These are phyloP conservation scores for Lindbergichthys nudifrons DNA, from an alignment of 2,797 vertebrate species.

Conservation along the genomic window DNA sequence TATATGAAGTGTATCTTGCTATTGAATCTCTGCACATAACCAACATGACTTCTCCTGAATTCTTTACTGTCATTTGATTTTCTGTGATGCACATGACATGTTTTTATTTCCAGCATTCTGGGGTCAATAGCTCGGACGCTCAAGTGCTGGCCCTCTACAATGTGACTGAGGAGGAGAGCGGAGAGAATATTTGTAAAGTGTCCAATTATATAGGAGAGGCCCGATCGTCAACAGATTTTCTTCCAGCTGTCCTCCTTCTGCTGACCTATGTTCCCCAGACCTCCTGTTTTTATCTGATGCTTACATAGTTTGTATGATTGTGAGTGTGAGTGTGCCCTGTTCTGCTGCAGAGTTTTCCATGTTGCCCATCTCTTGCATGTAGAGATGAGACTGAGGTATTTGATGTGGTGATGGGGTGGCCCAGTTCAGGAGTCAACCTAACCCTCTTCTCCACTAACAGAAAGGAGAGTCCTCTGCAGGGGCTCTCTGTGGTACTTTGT, in stretches of 20 bases:
- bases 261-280: constrained; percentile 44
- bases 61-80: constrained; percentile 11
- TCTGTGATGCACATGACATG: constrained; percentile 72
- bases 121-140: constrained; percentile 99
- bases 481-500: constrained; percentile 68
- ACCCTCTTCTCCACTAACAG: constrained; percentile 82
- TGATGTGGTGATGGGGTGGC: constrained; percentile 90
- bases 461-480: constrained; percentile 69
- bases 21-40: constrained; percentile 4
- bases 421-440: constrained; percentile 67
- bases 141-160: constrained; percentile 99
- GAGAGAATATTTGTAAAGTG: constrained; percentile 99
- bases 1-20: background rate
- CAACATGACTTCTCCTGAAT: background rate
- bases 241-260: constrained; percentile 46
- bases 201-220: constrained; percentile 99
- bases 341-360: constrained; percentile 91
- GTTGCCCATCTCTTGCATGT: constrained; percentile 94
- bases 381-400: constrained; percentile 84
- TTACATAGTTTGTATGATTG: constrained; percentile 18
- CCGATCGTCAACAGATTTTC: constrained; percentile 93
- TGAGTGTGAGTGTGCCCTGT: constrained; percentile 53
- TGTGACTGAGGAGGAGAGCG: constrained; percentile 99
- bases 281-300: constrained; percentile 46
- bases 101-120: constrained; percentile 96